These are phyloP conservation scores for Drosophila obscura DNA, from an alignment of 1,140 invertebrate genomes.

Conservation along the genomic window DNA sequence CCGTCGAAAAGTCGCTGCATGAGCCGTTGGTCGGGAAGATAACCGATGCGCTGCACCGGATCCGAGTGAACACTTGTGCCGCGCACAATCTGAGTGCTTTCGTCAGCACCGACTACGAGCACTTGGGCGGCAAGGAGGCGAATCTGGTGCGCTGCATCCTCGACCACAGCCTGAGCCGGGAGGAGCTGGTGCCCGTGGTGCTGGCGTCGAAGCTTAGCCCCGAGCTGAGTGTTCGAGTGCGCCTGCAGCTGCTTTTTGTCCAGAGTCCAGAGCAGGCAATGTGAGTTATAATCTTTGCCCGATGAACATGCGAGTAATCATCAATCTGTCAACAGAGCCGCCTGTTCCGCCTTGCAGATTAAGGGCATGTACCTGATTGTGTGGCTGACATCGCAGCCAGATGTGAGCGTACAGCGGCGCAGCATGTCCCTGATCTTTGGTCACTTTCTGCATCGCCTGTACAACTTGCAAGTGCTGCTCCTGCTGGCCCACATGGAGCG, in stretches of 20 bases:
- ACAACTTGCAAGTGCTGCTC: conserved; percentile 51
- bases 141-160: conserved; percentile 22
- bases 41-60: conserved; percentile 10
- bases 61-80: conserved; percentile 30
- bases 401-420: background rate
- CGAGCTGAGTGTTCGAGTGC: background rate
- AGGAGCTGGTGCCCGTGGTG: conserved; percentile 31
- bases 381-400: background rate
- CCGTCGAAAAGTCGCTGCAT: conserved; percentile 4
- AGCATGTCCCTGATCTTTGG: conserved; percentile 48
- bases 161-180: background rate
- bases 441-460: conserved; percentile 44
- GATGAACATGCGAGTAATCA: background rate
- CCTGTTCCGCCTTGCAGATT: background rate
- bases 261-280: conserved; percentile 21
- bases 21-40: conserved; percentile 6
- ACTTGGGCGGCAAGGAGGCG: conserved; percentile 12
- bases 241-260: conserved; percentile 48
- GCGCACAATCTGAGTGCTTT: conserved; percentile 31
- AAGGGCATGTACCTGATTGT: conserved; percentile 38
- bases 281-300: background rate
- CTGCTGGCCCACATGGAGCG: conserved; percentile 8
- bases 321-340: background rate
- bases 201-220: conserved; percentile 4
- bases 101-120: conserved; percentile 39